Conservation (phyloP, 2,888 invertebrate genomes). For the Melanotus villosus region DNA sequence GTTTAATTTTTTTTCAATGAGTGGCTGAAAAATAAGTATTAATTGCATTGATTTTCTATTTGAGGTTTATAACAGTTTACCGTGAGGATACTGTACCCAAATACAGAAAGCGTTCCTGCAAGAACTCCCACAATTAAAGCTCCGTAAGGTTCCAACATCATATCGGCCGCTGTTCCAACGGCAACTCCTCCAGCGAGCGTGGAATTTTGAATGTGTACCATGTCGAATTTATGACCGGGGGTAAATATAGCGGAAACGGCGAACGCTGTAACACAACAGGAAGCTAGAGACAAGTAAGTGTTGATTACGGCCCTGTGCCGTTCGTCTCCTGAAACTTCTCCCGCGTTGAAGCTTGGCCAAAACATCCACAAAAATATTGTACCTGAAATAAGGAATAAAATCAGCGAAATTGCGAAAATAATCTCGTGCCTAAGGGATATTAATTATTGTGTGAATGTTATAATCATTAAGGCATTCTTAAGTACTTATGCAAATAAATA, state of each 20-base stretch:
- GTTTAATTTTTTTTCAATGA: constrained; percentile 56
- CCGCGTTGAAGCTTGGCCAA: constrained; percentile 98
- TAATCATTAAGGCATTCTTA: too few relatives aligned
- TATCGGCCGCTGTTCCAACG: constrained; percentile 86
- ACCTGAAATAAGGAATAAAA: too few relatives aligned
- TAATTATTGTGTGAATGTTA: background rate
- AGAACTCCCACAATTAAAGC: constrained; percentile 85
- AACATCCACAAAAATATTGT: constrained; percentile 96
- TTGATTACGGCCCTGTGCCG: constrained; percentile 92
- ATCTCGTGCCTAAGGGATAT: background rate
- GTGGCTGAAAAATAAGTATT: constrained; percentile 57
- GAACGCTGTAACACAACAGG: constrained; percentile 87
- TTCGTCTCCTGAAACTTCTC: constrained; percentile 79
- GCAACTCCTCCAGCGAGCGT: constrained; percentile 95
- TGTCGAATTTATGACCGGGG: constrained; percentile 84
- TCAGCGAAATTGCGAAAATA: too few relatives aligned
- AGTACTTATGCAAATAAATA: background rate
- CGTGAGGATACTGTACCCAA: constrained; percentile 84
- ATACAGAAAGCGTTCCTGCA: constrained; percentile 84
- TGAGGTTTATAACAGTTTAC: constrained; percentile 67
- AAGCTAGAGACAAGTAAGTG: constrained; percentile 90
- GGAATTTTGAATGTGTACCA: constrained; percentile 96
- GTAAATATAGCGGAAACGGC: constrained; percentile 84
- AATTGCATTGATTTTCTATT: too few relatives aligned
- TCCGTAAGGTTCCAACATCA: constrained; percentile 87